These are phyloP conservation scores for Seira sanloemensis DNA, from an alignment of 2,888 invertebrate genomes.

Conservation along the genomic window DNA sequence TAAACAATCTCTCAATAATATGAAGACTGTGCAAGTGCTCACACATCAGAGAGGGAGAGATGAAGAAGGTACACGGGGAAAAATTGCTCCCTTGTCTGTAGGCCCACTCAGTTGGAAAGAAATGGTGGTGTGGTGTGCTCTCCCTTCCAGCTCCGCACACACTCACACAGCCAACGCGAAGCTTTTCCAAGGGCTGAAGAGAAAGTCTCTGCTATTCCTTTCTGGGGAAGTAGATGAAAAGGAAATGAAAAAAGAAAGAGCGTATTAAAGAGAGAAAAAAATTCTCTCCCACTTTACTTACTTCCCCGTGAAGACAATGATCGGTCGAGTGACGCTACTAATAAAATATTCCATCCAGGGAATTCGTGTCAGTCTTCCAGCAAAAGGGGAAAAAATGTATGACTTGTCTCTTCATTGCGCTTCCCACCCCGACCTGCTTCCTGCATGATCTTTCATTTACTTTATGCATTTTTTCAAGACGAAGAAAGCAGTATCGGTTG, in stretches of 20 bases:
- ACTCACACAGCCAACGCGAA: too few species aligned
- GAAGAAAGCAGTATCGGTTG: too few species aligned
- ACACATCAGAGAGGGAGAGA: neutral
- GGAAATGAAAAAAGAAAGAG: conserved; percentile 27
- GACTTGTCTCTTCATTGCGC: conserved; percentile 58
- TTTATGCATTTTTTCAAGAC: neutral
- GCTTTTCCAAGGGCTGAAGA: conserved; percentile 6
- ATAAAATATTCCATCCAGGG: conserved; percentile 66
- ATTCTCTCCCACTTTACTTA: conserved; percentile 14
- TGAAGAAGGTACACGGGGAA: too few species aligned
- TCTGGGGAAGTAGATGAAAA: conserved; percentile 8
- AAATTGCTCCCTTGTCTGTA: conserved; percentile 47
- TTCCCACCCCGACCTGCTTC: conserved; percentile 50
- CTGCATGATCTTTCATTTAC: conserved; percentile 22
- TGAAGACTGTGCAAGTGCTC: neutral
- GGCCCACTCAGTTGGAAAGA: conserved; percentile 38
- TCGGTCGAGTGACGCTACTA: conserved; percentile 65
- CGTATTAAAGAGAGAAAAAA: conserved; percentile 23
- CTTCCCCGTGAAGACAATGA: conserved; percentile 59
- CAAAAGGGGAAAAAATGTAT: conserved; percentile 65
- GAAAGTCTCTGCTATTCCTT: neutral
- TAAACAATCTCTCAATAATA: conserved; percentile 55
- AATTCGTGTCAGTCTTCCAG: conserved; percentile 63
- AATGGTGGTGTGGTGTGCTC: conserved; percentile 4
- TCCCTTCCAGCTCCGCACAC: too few species aligned